A percentile compares a stretch with the other conserved stretches of the same genome.
These are phyloP conservation scores for Caenorhabditis inopinata DNA, from an alignment of 1,140 invertebrate genomes.

Conservation along the genomic window DNA sequence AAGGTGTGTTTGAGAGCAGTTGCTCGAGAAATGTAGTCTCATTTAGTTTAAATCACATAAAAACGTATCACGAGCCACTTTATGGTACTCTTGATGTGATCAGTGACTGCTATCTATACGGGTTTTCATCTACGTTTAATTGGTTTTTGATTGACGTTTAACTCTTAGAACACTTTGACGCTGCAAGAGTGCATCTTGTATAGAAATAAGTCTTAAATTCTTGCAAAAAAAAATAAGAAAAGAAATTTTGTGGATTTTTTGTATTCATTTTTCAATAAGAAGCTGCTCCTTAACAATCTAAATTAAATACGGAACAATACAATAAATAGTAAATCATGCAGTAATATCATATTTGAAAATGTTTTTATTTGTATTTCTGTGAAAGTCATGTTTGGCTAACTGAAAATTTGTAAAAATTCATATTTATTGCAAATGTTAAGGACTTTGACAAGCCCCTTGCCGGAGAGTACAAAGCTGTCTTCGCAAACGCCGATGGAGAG, in stretches of 20 bases:
- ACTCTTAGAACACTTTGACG: too few relatives aligned
- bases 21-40: neutral
- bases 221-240: neutral
- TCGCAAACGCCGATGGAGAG: slow-evolving; percentile 59
- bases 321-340: too few relatives aligned
- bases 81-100: neutral
- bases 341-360: too few relatives aligned
- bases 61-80: neutral
- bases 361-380: too few relatives aligned
- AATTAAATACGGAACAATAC: too few relatives aligned
- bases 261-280: too few relatives aligned
- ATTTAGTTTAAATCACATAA: slow-evolving; percentile 19
- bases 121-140: slow-evolving; percentile 34
- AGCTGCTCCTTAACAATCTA: too few relatives aligned
- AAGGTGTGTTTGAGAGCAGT: slow-evolving; percentile 52
- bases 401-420: too few relatives aligned
- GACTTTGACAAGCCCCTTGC: slow-evolving; percentile 65
- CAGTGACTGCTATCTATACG: slow-evolving; percentile 11
- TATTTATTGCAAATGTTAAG: slow-evolving; percentile 40
- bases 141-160: slow-evolving; percentile 42
- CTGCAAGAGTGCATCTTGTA: neutral
- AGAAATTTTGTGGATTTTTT: too few relatives aligned
- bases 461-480: slow-evolving; percentile 64
- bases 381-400: too few relatives aligned
- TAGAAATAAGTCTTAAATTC: neutral